Base-by-base conservation (phyloP, 2,888 invertebrate species). In the Brenthis daphne region DNA sequence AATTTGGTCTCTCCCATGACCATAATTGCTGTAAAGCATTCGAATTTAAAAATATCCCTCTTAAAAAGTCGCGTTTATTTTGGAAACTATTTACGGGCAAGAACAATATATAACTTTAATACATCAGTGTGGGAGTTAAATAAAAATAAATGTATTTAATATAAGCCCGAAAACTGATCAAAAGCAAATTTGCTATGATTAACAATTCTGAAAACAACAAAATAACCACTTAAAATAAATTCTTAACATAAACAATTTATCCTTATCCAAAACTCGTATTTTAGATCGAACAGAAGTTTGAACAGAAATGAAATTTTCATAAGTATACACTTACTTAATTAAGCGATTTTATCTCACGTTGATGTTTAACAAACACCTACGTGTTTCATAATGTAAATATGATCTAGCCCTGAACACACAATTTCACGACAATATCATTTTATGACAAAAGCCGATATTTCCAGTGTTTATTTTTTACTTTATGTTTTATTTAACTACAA, bases 301-400 rank as follows among this genome's bases (percentile, higher is more conserved):
- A 33, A 16, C 1, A 16, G 33, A 48, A 24, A 53, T 16, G 57
- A 57, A 47, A 57, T 68, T 20, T 65, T 56, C 48, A 48, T n/a
- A 56, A 56, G 29, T 50, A 56, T 20, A 24, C 6, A 12, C 53
- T 43, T 56, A 12, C 53, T 43, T 56, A 56, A 60, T 67, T 69
- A 67, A 68, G 67, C 57, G 69, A 69, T 69, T 60, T 70, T 72
- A 73, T 72, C 73, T 63, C 50, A 13, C 60, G 70, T 72, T 73
- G 67, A 53, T 69, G 51, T 73, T 73, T 57, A 53, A 60, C 69
- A 72, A 72, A 67, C 69, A 65, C 66, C 68, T 54, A 54, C 57
- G 64, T 58, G 61, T 65, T 57, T 67, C 65, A 24, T 58, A 66
- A 24, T 64, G 57, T 57, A 64, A 65, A 69, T 69, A 65, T 67